phyloP scores from a whole-genome alignment of 2,113 vertebrate species.

The Pandion haliaetus region DNA sequence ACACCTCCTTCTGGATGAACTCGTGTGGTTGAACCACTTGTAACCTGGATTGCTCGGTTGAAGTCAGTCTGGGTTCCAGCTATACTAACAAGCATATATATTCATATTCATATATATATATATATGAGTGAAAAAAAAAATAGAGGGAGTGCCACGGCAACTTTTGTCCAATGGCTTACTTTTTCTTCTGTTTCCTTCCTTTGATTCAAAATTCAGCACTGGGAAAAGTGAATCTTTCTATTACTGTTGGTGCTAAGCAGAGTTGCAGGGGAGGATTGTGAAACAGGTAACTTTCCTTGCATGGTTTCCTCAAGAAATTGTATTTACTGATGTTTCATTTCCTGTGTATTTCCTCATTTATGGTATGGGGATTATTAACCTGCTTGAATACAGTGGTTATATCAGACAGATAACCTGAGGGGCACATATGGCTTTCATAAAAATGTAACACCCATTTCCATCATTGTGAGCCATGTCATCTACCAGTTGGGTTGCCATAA shows the following conservation, averaged over 20 bases:
- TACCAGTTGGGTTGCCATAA: slow-evolving; percentile 11
- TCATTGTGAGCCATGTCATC: not conserved
- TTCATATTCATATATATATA: too few species aligned
- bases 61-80: not conserved
- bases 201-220: not conserved
- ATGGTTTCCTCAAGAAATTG: slow-evolving; percentile 1
- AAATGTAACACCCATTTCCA: not conserved
- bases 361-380: slow-evolving; percentile 18
- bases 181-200: not conserved
- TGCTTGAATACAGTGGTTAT: not conserved
- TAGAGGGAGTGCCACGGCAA: not conserved
- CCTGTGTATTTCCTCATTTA: not conserved
- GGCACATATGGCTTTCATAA: slow-evolving; percentile 14
- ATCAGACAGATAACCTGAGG: slow-evolving; percentile 27
- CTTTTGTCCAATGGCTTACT: not conserved
- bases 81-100: not conserved
- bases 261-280: not conserved
- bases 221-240: not conserved
- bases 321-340: slow-evolving; percentile 30
- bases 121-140: not conserved
- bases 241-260: not conserved
- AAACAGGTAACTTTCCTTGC: not conserved
- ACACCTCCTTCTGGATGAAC: not conserved
- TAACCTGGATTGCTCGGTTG: not conserved
- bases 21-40: accelerated